Percentiles rank a stretch among this genome's conserved stretches.
phyloP scores from a whole-genome alignment of 1,140 invertebrate genomes.

The Homarus americanus region DNA sequence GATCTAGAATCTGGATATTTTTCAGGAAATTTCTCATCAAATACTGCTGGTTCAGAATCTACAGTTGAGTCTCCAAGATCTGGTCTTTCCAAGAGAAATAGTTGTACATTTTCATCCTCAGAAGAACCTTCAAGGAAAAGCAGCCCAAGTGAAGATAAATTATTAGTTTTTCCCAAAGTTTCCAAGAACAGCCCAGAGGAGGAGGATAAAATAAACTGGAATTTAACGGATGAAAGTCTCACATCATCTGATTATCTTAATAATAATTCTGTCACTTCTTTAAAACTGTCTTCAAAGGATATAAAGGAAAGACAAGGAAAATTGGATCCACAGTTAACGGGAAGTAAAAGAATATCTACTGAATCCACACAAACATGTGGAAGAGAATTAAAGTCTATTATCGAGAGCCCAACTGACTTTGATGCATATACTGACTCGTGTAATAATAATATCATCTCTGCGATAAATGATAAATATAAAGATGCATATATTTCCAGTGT shows the following conservation, averaged over 20 bases:
- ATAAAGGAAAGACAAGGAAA: not conserved
- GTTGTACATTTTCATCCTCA: conserved; percentile 28
- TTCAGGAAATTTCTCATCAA: conserved; percentile 43
- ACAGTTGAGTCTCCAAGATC: conserved; percentile 41
- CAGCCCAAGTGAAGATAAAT: conserved; percentile 34
- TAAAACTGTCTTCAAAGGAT: not conserved
- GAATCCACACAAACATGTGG: conserved; percentile 22
- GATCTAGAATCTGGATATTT: conserved; percentile 60
- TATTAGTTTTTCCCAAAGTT: not conserved
- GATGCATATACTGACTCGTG: conserved; percentile 16
- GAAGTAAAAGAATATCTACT: not conserved
- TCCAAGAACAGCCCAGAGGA: not conserved
- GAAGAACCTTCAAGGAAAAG: conserved; percentile 39
- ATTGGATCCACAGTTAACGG: not conserved
- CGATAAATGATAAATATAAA: conserved; percentile 15
- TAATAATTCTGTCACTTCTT: not conserved
- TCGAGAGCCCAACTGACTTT: conserved; percentile 17
- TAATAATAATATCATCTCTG: not conserved
- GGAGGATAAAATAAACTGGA: not conserved
- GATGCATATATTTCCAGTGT: conserved; percentile 28
- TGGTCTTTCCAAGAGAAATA: conserved; percentile 48
- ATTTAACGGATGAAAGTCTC: not conserved
- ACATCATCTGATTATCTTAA: not conserved
- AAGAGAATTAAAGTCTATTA: conserved; percentile 14
- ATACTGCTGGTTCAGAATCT: conserved; percentile 39